These are phyloP conservation scores for Cetonia aurata DNA, from an alignment of 2,888 invertebrate species.

Conservation along the genomic window DNA sequence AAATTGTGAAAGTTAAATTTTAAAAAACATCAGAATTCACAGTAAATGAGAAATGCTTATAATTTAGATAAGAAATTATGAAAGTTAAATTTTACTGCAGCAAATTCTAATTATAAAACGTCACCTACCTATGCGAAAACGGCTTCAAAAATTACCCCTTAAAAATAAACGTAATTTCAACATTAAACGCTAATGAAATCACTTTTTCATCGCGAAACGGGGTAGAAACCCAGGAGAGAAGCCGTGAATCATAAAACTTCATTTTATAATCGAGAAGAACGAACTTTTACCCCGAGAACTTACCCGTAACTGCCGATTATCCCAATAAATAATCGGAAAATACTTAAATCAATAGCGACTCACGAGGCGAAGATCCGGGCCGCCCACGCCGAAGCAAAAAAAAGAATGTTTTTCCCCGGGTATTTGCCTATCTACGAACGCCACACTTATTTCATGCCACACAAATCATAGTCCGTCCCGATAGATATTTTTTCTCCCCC, in stretches of 20 bases:
- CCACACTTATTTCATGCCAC: constrained; percentile 47
- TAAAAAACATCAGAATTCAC: too few species aligned
- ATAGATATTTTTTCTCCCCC: constrained; percentile 47
- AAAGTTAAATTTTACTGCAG: too few species aligned
- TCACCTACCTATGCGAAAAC: too few species aligned
- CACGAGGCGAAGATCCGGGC: constrained; percentile 23
- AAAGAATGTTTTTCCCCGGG: constrained; percentile 33
- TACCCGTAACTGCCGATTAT: constrained; percentile 32
- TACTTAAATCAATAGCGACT: constrained; percentile 43
- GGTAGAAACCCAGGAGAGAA: background rate
- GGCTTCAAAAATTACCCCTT: too few species aligned
- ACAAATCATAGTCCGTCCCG: constrained; percentile 48
- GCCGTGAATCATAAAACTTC: constrained; percentile 22
- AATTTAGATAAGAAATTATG: too few species aligned
- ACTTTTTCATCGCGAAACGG: too few species aligned
- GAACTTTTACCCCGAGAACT: constrained; percentile 20
- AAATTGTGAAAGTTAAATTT: too few species aligned
- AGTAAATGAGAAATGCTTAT: too few species aligned
- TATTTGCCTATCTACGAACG: constrained; percentile 43
- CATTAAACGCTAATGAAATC: too few species aligned
- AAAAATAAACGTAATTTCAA: too few species aligned
- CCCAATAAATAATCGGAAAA: constrained; percentile 44
- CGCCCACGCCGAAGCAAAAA: constrained; percentile 4
- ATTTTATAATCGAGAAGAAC: constrained; percentile 12
- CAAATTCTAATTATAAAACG: too few species aligned